Conservation (phyloP, 1,140 invertebrate genomes). For the Micrasema longulum region DNA sequence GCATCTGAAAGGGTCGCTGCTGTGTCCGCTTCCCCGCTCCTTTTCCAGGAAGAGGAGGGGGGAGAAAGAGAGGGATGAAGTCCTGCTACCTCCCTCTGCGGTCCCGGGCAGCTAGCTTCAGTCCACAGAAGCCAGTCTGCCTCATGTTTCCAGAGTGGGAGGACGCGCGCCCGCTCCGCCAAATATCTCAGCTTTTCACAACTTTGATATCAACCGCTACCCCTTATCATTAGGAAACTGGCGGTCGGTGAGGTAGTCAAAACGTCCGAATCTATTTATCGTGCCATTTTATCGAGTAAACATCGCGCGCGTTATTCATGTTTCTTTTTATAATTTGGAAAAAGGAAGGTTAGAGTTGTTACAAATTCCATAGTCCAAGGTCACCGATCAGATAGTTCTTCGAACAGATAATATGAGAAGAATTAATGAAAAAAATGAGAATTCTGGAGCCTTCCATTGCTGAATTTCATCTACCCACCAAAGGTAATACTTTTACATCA, state of each 20-base stretch:
- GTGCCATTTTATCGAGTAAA: background rate
- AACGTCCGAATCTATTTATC: no score
- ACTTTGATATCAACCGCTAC: background rate
- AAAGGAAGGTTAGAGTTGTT: background rate
- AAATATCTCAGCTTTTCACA: conserved; percentile 13
- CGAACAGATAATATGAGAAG: background rate
- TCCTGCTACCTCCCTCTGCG: background rate
- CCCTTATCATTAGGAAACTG: background rate
- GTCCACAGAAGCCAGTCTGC: conserved; percentile 6
- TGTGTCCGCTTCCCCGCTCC: conserved; percentile 20
- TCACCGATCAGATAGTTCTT: background rate
- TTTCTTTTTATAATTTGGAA: no score
- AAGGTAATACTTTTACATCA: conserved; percentile 8
- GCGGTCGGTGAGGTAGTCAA: no score
- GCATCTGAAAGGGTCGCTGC: conserved; percentile 4
- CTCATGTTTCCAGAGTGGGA: conserved; percentile 8
- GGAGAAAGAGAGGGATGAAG: conserved; percentile 9
- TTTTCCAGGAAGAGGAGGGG: background rate
- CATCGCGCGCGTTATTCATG: background rate
- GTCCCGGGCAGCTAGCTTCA: conserved; percentile 20
- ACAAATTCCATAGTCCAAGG: background rate
- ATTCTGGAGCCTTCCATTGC: conserved; percentile 3
- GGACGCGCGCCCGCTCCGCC: background rate
- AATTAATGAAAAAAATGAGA: conserved; percentile 17
- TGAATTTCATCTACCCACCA: background rate